These are phyloP conservation scores for Pampus argenteus DNA, from an alignment of 2,797 vertebrate species.

Conservation along the genomic window DNA sequence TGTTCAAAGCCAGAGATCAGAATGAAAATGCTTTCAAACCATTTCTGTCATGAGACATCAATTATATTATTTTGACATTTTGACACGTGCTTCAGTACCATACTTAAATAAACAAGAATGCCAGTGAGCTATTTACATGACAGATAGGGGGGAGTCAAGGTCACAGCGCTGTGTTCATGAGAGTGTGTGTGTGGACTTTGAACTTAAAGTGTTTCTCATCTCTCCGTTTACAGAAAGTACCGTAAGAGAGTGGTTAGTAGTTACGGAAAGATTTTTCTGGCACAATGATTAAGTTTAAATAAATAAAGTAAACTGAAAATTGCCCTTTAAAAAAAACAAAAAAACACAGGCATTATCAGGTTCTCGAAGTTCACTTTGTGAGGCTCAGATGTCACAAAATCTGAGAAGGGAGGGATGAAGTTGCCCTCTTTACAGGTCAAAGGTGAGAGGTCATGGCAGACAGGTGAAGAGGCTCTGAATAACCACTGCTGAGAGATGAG, in stretches of 20 bases:
- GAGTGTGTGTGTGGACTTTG: constrained; percentile 28
- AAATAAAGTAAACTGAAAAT: not conserved
- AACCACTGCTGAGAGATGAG: not conserved
- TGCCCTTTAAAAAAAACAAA: not conserved
- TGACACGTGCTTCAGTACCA: not conserved
- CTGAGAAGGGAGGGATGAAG: not conserved
- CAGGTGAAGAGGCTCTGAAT: constrained; percentile 32
- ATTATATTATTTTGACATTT: not conserved
- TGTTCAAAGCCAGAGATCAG: not conserved
- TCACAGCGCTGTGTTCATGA: not conserved
- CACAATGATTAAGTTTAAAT: not conserved
- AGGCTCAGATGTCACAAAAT: not conserved
- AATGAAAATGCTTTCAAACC: not conserved
- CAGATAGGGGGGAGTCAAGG: constrained; percentile 32
- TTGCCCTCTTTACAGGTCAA: constrained; percentile 7
- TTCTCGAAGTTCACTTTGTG: not conserved
- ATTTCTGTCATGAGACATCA: not conserved
- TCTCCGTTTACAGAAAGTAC: constrained; percentile 40
- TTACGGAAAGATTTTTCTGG: no score
- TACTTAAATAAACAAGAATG: not conserved
- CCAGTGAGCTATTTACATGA: constrained; percentile 39
- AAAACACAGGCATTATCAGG: no score
- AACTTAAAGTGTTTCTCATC: constrained; percentile 43
- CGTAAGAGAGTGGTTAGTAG: no score
- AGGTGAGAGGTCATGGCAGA: constrained; percentile 24